Percentiles rank a stretch among this genome's conserved stretches.
phyloP scores from a whole-genome alignment of 2,888 invertebrate genomes.

The Tenthredo distinguenda region DNA sequence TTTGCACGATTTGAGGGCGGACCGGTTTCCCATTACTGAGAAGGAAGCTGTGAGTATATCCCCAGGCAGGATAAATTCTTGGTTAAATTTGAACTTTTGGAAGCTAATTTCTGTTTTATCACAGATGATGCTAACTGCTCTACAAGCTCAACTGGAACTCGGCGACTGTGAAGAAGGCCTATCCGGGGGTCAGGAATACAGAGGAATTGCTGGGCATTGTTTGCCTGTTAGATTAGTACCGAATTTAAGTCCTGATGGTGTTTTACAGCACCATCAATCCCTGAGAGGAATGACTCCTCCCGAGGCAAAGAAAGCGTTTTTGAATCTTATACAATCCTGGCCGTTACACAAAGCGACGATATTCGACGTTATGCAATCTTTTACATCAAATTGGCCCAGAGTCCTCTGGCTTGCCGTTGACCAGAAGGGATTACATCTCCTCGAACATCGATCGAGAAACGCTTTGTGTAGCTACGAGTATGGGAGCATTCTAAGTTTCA shows the following conservation, averaged over 20 bases:
- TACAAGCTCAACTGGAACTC: conserved; percentile 95
- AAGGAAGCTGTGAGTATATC: conserved; percentile 91
- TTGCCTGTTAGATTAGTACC: conserved; percentile 91
- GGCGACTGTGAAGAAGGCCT: conserved; percentile 89
- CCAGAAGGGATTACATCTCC: conserved; percentile 93
- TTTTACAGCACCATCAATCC: conserved; percentile 94
- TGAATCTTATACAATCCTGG: conserved; percentile 96
- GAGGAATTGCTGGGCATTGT: conserved; percentile 88
- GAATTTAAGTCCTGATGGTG: conserved; percentile 89
- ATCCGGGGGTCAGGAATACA: conserved; percentile 81
- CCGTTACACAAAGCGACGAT: conserved; percentile 95
- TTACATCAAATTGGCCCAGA: conserved; percentile 97
- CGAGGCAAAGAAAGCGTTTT: conserved; percentile 94
- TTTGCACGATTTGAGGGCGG: conserved; percentile 92
- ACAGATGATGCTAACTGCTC: conserved; percentile 95
- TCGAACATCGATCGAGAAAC: conserved; percentile 93
- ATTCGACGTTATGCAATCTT: conserved; percentile 98
- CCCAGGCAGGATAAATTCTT: neutral
- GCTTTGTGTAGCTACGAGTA: conserved; percentile 96
- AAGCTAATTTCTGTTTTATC: conserved; percentile 58
- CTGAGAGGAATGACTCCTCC: conserved; percentile 91
- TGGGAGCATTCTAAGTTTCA: conserved; percentile 92
- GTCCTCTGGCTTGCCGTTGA: conserved; percentile 96
- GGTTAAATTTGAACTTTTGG: neutral
- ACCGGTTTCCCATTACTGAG: conserved; percentile 94